Conservation (phyloP, 2,113 vertebrate species). For the Atractosteus spatula region DNA sequence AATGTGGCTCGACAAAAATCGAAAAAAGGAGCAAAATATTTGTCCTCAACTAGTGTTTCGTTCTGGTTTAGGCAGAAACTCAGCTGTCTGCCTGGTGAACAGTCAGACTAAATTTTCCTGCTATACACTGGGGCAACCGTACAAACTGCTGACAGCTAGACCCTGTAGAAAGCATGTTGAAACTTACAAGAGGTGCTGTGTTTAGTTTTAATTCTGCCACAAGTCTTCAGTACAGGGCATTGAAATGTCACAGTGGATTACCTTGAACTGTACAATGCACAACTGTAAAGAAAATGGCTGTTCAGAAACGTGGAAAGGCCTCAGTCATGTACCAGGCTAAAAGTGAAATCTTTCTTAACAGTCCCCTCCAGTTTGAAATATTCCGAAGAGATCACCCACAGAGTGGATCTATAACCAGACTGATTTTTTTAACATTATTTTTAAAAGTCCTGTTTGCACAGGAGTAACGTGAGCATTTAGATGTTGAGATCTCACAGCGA, state of each 20-base stretch:
- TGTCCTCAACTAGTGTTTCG: not conserved
- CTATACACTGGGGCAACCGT: not conserved
- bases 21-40: not conserved
- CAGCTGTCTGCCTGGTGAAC: not conserved
- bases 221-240: too few species aligned
- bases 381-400: slow-evolving; percentile 12
- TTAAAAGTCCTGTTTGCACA: slow-evolving; percentile 22
- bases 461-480: slow-evolving; percentile 31
- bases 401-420: slow-evolving; percentile 1
- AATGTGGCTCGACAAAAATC: not conserved
- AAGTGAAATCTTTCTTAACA: not conserved
- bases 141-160: not conserved
- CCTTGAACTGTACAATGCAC: slow-evolving; percentile 8
- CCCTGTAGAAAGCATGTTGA: not conserved
- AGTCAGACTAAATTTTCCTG: not conserved
- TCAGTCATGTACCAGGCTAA: not conserved
- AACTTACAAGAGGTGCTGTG: not conserved
- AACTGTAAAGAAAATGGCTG: not conserved
- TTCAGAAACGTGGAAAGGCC: slow-evolving; percentile 7
- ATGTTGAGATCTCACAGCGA: slow-evolving; percentile 21
- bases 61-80: not conserved
- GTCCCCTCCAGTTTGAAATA: not conserved
- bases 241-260: not conserved
- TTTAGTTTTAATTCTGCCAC: too few species aligned
- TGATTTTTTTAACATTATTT: slow-evolving; percentile 6